Evolutionary conservation across 2,113 vertebrate genomes (phyloP).

Genomic region (Smithornis capensis): DNA sequence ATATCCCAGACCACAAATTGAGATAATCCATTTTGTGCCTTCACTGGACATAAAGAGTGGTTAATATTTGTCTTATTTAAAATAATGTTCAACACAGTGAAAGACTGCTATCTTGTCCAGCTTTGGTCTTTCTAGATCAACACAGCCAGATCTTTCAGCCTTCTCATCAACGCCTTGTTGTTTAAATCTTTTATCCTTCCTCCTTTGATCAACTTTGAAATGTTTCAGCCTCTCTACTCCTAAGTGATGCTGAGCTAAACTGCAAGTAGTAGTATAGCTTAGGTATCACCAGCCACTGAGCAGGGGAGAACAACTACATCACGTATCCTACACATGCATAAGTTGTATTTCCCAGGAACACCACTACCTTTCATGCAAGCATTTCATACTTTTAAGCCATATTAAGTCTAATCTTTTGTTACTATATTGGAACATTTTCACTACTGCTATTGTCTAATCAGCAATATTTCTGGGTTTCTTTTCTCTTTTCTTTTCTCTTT

Average conservation of each 20-base stretch:
- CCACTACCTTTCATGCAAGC: not conserved
- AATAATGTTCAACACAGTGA: not conserved
- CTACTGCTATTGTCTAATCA: not conserved
- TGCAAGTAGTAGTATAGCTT: not conserved
- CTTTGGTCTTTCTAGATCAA: not conserved
- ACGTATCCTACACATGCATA: fast-evolving
- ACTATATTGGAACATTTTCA: not conserved
- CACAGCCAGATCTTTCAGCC: not conserved
- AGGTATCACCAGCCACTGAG: not conserved
- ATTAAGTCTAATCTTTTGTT: not conserved
- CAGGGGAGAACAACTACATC: not conserved
- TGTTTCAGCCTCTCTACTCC: not conserved
- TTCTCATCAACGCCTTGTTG: not conserved
- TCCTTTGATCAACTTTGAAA: not conserved
- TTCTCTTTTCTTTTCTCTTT: too few species aligned
- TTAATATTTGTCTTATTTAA: not conserved
- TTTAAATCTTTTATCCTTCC: not conserved
- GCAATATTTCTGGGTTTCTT: not conserved
- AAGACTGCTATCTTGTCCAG: not conserved
- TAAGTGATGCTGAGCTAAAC: not conserved
- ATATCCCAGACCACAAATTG: not conserved
- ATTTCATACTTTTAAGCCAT: not conserved
- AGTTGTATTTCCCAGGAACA: not conserved
- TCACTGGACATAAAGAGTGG: not conserved
- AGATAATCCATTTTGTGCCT: not conserved